Percentiles rank a stretch among this genome's conserved stretches.
Conservation (phyloP, 2,888 invertebrate genomes). For the Acleris sparsana region DNA sequence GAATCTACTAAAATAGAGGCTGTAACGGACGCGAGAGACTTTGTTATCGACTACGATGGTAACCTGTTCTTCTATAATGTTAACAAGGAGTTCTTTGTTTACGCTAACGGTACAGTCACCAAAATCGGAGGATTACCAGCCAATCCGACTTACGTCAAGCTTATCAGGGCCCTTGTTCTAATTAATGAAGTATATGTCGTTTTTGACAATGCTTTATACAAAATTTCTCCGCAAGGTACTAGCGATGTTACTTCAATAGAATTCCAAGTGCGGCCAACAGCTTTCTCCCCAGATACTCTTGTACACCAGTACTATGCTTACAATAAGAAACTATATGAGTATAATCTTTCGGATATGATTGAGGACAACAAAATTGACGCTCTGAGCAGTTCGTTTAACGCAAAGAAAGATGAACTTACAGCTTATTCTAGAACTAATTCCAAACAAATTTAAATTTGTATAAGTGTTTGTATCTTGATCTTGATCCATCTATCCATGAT, state of each 20-base stretch:
- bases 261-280: constrained; percentile 54
- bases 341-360: constrained; percentile 39
- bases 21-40: constrained; percentile 56
- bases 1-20: constrained; percentile 54
- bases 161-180: constrained; percentile 58
- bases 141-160: constrained; percentile 44
- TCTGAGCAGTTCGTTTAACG: too few relatives aligned
- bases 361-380: too few relatives aligned
- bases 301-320: constrained; percentile 61
- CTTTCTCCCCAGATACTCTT: constrained; percentile 57
- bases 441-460: too few relatives aligned
- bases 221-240: constrained; percentile 55
- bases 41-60: constrained; percentile 58
- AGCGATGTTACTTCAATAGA: constrained; percentile 46
- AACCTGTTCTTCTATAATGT: constrained; percentile 60
- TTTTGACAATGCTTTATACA: constrained; percentile 51
- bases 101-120: constrained; percentile 45
- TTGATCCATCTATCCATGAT: too few relatives aligned
- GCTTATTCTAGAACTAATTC: too few relatives aligned
- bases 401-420: too few relatives aligned
- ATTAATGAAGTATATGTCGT: constrained; percentile 52
- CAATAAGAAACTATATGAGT: constrained; percentile 67
- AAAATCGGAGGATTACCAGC: constrained; percentile 59
- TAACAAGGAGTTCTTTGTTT: constrained; percentile 54
- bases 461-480: too few relatives aligned